Evolutionary conservation across 2,888 invertebrate genomes (phyloP).

Genomic region (Oxycera nigricornis): DNA sequence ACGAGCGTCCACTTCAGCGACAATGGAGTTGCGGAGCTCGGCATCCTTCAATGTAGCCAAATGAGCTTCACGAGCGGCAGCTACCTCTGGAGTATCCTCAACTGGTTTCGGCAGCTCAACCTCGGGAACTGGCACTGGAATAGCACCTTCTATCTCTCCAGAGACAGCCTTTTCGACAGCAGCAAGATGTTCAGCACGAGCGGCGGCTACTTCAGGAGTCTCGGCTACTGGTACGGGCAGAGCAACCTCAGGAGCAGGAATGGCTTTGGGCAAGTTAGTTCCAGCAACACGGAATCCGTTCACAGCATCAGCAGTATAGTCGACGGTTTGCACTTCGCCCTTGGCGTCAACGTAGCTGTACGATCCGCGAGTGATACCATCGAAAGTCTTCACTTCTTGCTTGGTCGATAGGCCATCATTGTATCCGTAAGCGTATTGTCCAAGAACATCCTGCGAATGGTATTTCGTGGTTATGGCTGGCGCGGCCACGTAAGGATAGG

Average conservation of each 20-base stretch:
- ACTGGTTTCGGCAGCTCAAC: slow-evolving; percentile 51
- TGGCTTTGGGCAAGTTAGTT: slow-evolving; percentile 62
- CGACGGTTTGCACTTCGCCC: slow-evolving; percentile 64
- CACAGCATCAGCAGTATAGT: slow-evolving; percentile 63
- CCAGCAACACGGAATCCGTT: slow-evolving; percentile 66
- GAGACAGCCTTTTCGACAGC: slow-evolving; percentile 54
- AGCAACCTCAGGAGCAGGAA: slow-evolving; percentile 42
- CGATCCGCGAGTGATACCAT: slow-evolving; percentile 65
- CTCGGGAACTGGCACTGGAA: neutral
- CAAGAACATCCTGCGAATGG: slow-evolving; percentile 66
- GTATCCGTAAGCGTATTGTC: slow-evolving; percentile 67
- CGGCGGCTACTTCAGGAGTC: slow-evolving; percentile 54
- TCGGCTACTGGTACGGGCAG: slow-evolving; percentile 51
- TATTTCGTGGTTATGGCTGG: slow-evolving; percentile 57
- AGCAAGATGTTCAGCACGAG: slow-evolving; percentile 53
- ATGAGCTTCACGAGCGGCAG: slow-evolving; percentile 42
- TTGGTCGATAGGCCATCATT: slow-evolving; percentile 65
- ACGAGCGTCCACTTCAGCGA: slow-evolving; percentile 42
- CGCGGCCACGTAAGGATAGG: slow-evolving; percentile 23
- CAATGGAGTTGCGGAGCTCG: slow-evolving; percentile 38
- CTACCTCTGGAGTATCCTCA: slow-evolving; percentile 54
- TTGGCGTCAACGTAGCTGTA: slow-evolving; percentile 66
- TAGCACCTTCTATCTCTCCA: slow-evolving; percentile 45
- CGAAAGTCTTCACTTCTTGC: slow-evolving; percentile 63
- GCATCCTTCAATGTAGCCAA: slow-evolving; percentile 42